Conservation (phyloP, 2,888 invertebrate species). For the Sussaba pulchella region DNA sequence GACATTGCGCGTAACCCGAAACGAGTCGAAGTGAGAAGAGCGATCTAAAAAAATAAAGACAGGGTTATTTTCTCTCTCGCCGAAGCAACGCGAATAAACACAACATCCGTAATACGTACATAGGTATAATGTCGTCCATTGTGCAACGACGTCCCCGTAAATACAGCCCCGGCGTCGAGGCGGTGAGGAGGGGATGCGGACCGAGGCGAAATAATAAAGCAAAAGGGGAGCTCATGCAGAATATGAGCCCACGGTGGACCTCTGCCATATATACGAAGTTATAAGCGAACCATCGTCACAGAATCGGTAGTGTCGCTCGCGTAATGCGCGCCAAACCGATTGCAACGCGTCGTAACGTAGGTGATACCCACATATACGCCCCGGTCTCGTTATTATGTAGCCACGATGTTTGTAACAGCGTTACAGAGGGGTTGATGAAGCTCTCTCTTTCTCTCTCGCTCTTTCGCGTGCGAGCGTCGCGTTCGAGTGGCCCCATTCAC, state of each 20-base stretch:
- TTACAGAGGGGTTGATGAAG: constrained; percentile 52
- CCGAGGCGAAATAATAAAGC: constrained; percentile 36
- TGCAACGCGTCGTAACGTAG: no score
- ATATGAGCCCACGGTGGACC: constrained; percentile 6
- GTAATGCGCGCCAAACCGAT: no score
- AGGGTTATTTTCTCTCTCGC: constrained; percentile 1
- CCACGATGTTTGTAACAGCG: constrained; percentile 26
- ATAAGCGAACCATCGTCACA: no score
- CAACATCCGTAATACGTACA: constrained; percentile 25
- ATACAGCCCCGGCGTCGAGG: neutral
- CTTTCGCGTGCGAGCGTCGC: no score
- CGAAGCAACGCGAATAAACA: constrained; percentile 5
- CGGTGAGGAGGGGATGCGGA: constrained; percentile 24
- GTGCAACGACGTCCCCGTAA: constrained; percentile 36
- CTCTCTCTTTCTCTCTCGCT: no score
- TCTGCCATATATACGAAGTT: no score
- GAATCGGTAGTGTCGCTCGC: no score
- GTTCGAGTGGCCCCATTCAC: constrained; percentile 70
- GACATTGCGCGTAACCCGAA: no score
- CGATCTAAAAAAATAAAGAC: neutral
- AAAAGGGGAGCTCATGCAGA: constrained; percentile 30
- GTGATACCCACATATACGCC: no score
- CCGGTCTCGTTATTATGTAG: constrained; percentile 55
- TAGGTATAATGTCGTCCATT: constrained; percentile 51
- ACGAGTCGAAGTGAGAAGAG: neutral